Percentiles rank a stretch among this genome's conserved stretches.
Conservation (phyloP, 2,888 invertebrate species). For the Acleris cristana region DNA sequence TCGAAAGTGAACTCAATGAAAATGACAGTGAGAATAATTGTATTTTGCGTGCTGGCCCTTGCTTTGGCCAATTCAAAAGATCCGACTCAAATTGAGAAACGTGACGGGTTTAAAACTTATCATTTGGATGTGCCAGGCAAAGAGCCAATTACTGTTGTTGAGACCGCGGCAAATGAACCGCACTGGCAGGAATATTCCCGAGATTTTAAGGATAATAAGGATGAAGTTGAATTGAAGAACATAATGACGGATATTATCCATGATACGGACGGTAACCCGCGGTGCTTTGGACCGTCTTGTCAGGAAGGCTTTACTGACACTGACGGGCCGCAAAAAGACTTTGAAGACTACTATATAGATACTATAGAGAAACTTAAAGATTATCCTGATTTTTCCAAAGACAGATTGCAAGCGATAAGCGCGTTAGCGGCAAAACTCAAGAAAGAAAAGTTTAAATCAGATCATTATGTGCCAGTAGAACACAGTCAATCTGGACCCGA, state of each 20-base stretch:
- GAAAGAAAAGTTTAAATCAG: conserved; percentile 68
- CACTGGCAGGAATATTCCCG: conserved; percentile 56
- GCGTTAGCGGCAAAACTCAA: conserved; percentile 77
- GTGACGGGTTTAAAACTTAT: conserved; percentile 75
- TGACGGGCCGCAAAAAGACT: conserved; percentile 79
- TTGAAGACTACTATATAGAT: conserved; percentile 85
- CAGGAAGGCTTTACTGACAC: conserved; percentile 65
- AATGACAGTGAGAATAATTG: conserved; percentile 71
- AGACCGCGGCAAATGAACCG: conserved; percentile 63
- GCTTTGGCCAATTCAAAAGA: conserved; percentile 61
- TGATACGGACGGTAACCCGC: conserved; percentile 63
- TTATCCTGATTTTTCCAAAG: conserved; percentile 67
- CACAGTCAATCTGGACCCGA: conserved; percentile 54
- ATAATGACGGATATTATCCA: conserved; percentile 74
- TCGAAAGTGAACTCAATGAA: conserved; percentile 77
- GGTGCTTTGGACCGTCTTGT: conserved; percentile 78
- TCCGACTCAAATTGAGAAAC: conserved; percentile 64
- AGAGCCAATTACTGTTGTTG: conserved; percentile 83
- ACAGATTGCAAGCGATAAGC: conserved; percentile 73
- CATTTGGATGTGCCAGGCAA: conserved; percentile 83
- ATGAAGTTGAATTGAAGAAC: conserved; percentile 68
- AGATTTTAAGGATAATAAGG: conserved; percentile 51
- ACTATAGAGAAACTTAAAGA: conserved; percentile 84
- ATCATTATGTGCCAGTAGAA: conserved; percentile 51
- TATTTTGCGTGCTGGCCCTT: conserved; percentile 61